Conservation (phyloP, 2,888 invertebrate genomes). For the Formica aserva region DNA sequence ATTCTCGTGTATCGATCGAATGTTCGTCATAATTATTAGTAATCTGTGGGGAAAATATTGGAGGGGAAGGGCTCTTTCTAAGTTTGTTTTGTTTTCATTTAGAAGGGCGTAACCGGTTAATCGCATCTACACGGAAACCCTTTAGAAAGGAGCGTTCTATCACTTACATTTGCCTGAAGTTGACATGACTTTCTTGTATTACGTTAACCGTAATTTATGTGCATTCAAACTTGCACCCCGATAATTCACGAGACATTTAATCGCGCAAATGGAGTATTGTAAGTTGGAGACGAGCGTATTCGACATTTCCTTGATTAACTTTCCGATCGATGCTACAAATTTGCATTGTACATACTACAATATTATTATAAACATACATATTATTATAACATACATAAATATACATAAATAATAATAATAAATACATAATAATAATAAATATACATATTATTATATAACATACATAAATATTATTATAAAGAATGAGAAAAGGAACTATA, state of each 20-base stretch:
- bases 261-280: constrained; percentile 13
- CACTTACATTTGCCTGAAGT: neutral
- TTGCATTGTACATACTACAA: neutral
- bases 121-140: neutral
- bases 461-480: neutral
- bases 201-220: constrained; percentile 27
- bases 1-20: neutral
- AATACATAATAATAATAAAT: too few species aligned
- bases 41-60: neutral
- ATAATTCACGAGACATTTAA: constrained; percentile 23
- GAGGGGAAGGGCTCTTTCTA: neutral
- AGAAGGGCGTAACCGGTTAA: constrained; percentile 37
- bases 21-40: neutral
- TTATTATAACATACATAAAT: too few species aligned
- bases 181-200: constrained; percentile 16
- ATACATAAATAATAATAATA: too few species aligned
- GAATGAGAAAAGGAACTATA: neutral
- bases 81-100: constrained; percentile 31
- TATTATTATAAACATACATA: too few species aligned
- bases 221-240: neutral
- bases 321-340: neutral
- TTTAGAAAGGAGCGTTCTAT: neutral
- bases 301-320: constrained; percentile 6
- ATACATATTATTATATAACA: too few species aligned
- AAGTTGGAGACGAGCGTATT: neutral